Percentiles rank a stretch among this genome's conserved stretches.
Conservation (phyloP, 2,113 vertebrate genomes). For the Oostethus manadensis region DNA sequence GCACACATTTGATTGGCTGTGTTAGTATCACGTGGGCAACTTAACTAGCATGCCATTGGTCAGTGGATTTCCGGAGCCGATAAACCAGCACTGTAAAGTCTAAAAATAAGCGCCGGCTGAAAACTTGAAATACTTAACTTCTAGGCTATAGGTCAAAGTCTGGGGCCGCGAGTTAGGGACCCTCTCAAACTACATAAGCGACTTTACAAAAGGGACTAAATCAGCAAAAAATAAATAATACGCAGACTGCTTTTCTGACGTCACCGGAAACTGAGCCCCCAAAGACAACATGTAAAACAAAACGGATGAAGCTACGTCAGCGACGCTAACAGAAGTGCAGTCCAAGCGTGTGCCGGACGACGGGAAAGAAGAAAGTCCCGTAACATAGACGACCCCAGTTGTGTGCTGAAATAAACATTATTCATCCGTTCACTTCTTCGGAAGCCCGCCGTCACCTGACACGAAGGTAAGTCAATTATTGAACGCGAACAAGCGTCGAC, state of each 20-base stretch:
- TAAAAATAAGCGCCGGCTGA: no score
- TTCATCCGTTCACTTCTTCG: background rate
- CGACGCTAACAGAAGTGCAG: background rate
- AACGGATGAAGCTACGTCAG: slow-evolving; percentile 37
- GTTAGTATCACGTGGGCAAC: no score
- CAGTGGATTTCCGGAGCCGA: no score
- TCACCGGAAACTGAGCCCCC: slow-evolving; percentile 45
- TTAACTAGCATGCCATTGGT: no score
- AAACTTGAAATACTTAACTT: no score
- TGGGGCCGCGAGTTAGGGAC: no score
- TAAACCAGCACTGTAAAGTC: no score
- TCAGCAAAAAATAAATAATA: slow-evolving; percentile 28
- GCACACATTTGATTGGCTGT: no score
- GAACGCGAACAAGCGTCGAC: background rate
- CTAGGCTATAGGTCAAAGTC: no score
- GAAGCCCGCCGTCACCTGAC: slow-evolving; percentile 10
- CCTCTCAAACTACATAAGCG: no score
- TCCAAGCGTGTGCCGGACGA: background rate
- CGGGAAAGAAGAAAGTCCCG: background rate
- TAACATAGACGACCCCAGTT: slow-evolving; percentile 51
- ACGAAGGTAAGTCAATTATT: slow-evolving; percentile 27
- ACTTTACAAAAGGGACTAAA: no score
- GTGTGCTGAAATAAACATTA: background rate
- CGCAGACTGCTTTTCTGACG: slow-evolving; percentile 52
- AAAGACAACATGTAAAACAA: slow-evolving; percentile 47